Base-by-base conservation (phyloP, 2,113 vertebrate species). In the Catharus fuscescens region DNA sequence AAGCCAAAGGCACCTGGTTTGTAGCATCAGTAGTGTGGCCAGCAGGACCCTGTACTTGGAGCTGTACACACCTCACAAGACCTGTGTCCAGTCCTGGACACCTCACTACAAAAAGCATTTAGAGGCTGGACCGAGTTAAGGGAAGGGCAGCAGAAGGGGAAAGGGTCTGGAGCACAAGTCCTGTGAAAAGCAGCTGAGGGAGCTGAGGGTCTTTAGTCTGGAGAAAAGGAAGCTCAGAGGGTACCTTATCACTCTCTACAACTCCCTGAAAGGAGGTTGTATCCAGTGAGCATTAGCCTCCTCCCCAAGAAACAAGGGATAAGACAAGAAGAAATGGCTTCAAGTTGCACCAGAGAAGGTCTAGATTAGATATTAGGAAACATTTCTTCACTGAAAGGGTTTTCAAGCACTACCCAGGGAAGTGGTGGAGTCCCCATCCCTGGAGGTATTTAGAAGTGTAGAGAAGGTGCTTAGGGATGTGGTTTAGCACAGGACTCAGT, bases 61-160 rank as follows among this genome's bases (percentile, higher is more conserved):
- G 18, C n/a, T 80, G 50, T 31, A 18, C 31, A 14, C 44, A 70
- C 29, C 21, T 80, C 16, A 14, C 7, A 10, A 67, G 18, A 6
- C 2, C 32, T 62, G 18, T 14, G 34, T 18, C 21, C n/a, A 42
- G 14, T 13, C n/a, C 25, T 77, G 52, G 28, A n/a, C 23, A 16
- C 8, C 26, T n/a, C 40, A 8, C 19, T 20, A 10, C 28, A 44
- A 32, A 40, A 40, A 21, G 47, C 4, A 29, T 28, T 47, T 26
- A 64, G 19, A 24, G 38, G 34, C 31, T 81, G 31, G 19, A 65
- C 19, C 0, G 0, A 14, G 32, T 48, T 19, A 53, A 53, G n/a
- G 57, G n/a, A 53, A 85, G 19, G 21, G 21, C n/a, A 80, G 8
- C 5, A 12, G 34, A 47, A 25, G 5, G 14, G 8, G 8, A 12